phyloP scores from a whole-genome alignment of 1,140 invertebrate species.

The Aradophagus sp. region DNA sequence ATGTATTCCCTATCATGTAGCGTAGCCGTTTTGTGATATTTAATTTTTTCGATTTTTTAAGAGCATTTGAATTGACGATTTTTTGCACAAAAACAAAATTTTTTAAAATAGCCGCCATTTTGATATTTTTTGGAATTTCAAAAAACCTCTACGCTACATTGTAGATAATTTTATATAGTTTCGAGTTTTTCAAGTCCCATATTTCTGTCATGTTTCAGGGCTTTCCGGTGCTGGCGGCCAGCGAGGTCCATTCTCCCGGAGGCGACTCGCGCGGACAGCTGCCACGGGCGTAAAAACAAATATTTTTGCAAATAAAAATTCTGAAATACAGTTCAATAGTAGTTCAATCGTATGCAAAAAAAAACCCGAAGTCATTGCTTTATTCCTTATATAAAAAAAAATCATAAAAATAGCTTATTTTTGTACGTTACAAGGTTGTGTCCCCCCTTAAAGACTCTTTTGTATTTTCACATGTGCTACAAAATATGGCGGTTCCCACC shows the following conservation, averaged over 20 bases:
- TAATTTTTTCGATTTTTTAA: too few relatives aligned
- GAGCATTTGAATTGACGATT: conserved; percentile 14
- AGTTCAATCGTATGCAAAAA: conserved; percentile 5
- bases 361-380: conserved; percentile 7
- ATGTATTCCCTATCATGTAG: conserved; percentile 1
- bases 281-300: not conserved
- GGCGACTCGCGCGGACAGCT: conserved; percentile 5
- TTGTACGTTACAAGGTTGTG: conserved; percentile 2
- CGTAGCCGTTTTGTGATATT: conserved; percentile 9
- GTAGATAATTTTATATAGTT: too few relatives aligned
- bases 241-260: conserved; percentile 4
- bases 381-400: conserved; percentile 6
- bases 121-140: too few relatives aligned
- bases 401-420: not conserved
- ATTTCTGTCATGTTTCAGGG: conserved; percentile 8
- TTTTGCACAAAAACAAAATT: too few relatives aligned
- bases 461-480: too few relatives aligned
- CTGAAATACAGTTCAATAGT: not conserved
- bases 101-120: too few relatives aligned
- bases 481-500: too few relatives aligned
- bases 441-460: conserved; percentile 10
- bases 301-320: conserved; percentile 7
- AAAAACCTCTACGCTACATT: too few relatives aligned
- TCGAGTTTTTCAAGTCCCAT: conserved; percentile 2
- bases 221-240: conserved; percentile 7